A percentile compares a stretch with the other conserved stretches of the same genome.
Conservation (phyloP, 2,113 vertebrate genomes). For the Penelope pileata region DNA sequence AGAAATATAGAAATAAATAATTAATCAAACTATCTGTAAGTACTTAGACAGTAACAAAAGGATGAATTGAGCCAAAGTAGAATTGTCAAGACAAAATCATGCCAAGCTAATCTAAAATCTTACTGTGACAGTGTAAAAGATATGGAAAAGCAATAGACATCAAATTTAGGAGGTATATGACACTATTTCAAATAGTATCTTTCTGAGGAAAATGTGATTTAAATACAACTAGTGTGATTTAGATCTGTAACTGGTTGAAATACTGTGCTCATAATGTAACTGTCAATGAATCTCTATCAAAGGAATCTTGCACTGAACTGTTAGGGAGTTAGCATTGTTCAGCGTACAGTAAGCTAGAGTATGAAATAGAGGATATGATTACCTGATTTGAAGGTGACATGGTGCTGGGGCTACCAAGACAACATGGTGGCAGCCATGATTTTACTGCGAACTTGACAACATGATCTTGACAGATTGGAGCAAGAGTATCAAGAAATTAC, state of each 20-base stretch:
- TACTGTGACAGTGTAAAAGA: not conserved
- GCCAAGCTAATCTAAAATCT: not conserved
- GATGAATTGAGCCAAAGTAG: not conserved
- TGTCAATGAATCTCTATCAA: not conserved
- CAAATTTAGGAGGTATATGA: not conserved
- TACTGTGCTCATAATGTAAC: rapidly evolving
- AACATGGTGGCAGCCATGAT: not conserved
- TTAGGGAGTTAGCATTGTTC: not conserved
- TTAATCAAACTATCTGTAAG: not conserved
- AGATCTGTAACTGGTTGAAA: not conserved
- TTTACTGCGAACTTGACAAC: not conserved
- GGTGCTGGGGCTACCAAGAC: not conserved
- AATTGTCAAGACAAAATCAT: not conserved
- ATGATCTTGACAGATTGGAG: not conserved
- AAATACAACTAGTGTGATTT: not conserved
- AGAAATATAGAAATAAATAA: not conserved
- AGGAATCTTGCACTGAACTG: not conserved
- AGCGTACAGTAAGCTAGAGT: not conserved
- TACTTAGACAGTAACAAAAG: not conserved
- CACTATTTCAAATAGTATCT: not conserved
- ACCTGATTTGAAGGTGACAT: not conserved
- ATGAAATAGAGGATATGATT: not conserved
- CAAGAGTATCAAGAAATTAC: not conserved
- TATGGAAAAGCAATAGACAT: not conserved
- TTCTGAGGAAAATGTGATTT: not conserved